Conservation (phyloP, 2,797 vertebrate genomes). For the Danio albolineatus region DNA sequence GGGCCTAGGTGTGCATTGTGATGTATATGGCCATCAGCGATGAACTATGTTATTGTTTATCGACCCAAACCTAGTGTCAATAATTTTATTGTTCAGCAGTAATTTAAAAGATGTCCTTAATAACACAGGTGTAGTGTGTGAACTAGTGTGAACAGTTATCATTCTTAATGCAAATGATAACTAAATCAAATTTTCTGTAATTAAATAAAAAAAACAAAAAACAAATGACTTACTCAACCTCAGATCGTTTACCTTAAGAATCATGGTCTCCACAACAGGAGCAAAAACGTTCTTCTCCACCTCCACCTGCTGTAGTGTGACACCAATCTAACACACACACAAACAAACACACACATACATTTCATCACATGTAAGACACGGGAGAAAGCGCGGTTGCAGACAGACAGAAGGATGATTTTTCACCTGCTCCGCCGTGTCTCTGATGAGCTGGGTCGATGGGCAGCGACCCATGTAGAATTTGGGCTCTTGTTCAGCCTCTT, state of each 20-base stretch:
- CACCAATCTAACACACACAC: constrained; percentile 84
- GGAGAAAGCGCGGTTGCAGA: background rate
- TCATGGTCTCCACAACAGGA: constrained; percentile 92
- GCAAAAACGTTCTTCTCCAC: constrained; percentile 91
- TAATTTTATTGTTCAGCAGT: no score
- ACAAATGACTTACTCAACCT: background rate
- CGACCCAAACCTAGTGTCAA: no score
- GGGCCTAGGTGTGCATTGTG: no score
- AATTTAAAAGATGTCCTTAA: no score
- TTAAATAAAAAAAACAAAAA: constrained; percentile 32
- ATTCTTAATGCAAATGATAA: background rate
- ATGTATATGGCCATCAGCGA: no score
- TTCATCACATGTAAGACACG: background rate
- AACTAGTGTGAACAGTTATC: background rate
- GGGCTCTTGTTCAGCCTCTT: constrained; percentile 86
- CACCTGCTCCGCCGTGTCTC: constrained; percentile 91
- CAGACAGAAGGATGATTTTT: constrained; percentile 7
- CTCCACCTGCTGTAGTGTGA: constrained; percentile 89
- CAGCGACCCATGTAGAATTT: constrained; percentile 89
- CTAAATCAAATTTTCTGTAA: constrained; percentile 31
- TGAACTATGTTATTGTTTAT: no score
- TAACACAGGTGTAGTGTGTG: no score
- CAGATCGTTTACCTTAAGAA: constrained; percentile 87
- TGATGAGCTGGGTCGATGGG: constrained; percentile 86
- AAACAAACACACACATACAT: background rate